Evolutionary conservation across 1,140 invertebrate genomes (phyloP).

Genomic region (Nylanderia fulva): DNA sequence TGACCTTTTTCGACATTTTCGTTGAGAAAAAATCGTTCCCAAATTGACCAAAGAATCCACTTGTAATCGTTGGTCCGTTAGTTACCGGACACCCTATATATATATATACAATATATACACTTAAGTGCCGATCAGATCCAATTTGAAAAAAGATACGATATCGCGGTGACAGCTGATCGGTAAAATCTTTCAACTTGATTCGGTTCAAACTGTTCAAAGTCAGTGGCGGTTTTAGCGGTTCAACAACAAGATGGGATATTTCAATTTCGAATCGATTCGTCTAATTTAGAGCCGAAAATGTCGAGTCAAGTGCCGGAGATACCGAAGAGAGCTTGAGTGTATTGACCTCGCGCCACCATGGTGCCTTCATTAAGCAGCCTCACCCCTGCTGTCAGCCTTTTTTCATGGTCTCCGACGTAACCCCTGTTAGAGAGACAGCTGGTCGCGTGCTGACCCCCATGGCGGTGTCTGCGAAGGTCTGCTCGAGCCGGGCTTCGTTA

Average conservation of each 20-base stretch:
- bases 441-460: slow-evolving; percentile 81
- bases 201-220: background rate
- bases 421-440: slow-evolving; percentile 74
- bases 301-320: slow-evolving; percentile 50
- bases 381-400: slow-evolving; percentile 65
- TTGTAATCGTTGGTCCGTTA: no score
- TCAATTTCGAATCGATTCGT: background rate
- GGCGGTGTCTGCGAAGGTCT: slow-evolving; percentile 57
- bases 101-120: no score
- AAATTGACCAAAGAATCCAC: no score
- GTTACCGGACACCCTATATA: no score
- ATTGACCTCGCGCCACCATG: slow-evolving; percentile 54
- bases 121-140: background rate
- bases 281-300: slow-evolving; percentile 23
- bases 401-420: slow-evolving; percentile 64
- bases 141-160: background rate
- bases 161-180: background rate
- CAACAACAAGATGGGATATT: background rate
- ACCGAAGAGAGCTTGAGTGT: slow-evolving; percentile 45
- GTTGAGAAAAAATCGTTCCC: no score
- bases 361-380: slow-evolving; percentile 63
- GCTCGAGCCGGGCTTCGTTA: slow-evolving; percentile 25
- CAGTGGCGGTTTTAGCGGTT: background rate
- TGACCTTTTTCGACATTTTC: no score
- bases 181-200: background rate